A percentile compares a stretch with the other conserved stretches of the same genome.
phyloP scores from a whole-genome alignment of 2,797 vertebrate species.

The Xiphorhynchus erythropygius region DNA sequence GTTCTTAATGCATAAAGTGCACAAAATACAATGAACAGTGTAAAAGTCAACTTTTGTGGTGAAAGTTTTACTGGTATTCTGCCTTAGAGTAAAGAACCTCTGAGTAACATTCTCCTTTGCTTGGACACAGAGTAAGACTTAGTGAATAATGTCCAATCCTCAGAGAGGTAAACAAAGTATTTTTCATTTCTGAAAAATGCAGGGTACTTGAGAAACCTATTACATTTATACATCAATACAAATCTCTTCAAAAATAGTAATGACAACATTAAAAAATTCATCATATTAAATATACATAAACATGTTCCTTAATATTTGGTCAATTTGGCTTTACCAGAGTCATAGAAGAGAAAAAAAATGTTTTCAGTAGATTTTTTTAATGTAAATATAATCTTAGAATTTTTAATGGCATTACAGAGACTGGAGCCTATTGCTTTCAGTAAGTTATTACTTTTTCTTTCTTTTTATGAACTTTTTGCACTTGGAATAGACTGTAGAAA shows the following conservation, averaged over 20 bases:
- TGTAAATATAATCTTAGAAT: neutral
- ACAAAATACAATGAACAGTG: neutral
- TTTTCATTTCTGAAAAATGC: neutral
- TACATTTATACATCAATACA: neutral
- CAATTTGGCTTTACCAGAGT: neutral
- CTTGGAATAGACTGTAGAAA: neutral
- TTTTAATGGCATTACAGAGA: neutral
- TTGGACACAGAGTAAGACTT: neutral
- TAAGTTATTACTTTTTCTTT: neutral
- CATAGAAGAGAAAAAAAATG: neutral
- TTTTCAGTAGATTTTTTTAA: neutral
- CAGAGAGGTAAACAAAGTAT: neutral
- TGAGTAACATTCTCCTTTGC: neutral
- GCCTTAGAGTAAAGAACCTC: neutral
- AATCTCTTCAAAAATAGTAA: neutral
- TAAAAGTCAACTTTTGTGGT: neutral
- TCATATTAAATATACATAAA: neutral
- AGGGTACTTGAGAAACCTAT: neutral
- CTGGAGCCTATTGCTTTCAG: neutral
- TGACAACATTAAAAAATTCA: neutral
- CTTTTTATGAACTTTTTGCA: neutral
- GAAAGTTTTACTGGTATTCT: neutral
- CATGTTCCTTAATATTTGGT: neutral
- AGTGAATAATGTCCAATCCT: neutral
- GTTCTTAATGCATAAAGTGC: neutral